A percentile compares a stretch with the other conserved stretches of the same genome.
Evolutionary conservation across 2,888 invertebrate genomes (phyloP).

Genomic region (Falcaria lacertinaria): DNA sequence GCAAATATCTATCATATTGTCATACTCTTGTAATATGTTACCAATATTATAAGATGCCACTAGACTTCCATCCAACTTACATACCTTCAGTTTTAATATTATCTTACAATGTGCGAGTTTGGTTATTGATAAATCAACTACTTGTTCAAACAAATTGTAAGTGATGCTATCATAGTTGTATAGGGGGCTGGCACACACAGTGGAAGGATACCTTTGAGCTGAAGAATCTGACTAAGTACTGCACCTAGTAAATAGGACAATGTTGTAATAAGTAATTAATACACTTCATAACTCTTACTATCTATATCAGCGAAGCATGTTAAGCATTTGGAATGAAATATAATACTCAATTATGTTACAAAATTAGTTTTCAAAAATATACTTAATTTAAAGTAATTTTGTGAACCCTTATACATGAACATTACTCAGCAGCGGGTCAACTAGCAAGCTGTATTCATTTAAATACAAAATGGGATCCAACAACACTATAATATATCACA

Average conservation of each 20-base stretch:
- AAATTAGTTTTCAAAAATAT: not conserved
- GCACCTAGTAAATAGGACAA: conserved; percentile 5
- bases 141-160: too few relatives aligned
- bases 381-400: not conserved
- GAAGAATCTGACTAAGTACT: conserved; percentile 15
- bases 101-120: not conserved
- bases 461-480: not conserved
- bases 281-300: not conserved
- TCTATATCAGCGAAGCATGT: conserved; percentile 18
- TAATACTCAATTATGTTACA: conserved; percentile 8
- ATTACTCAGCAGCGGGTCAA: not conserved
- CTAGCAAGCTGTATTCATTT: not conserved
- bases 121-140: not conserved
- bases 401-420: not conserved
- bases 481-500: not conserved
- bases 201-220: conserved; percentile 35
- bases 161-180: too few relatives aligned
- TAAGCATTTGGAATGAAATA: conserved; percentile 32
- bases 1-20: not conserved
- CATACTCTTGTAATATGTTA: conserved; percentile 1
- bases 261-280: not conserved
- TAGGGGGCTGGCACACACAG: conserved; percentile 6
- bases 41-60: not conserved
- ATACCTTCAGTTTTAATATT: not conserved
- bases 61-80: not conserved